Evolutionary conservation across 2,797 vertebrate species (phyloP), one percentile per base, ranked within the genome.

Genomic region (Thalassophryne amazonica): DNA sequence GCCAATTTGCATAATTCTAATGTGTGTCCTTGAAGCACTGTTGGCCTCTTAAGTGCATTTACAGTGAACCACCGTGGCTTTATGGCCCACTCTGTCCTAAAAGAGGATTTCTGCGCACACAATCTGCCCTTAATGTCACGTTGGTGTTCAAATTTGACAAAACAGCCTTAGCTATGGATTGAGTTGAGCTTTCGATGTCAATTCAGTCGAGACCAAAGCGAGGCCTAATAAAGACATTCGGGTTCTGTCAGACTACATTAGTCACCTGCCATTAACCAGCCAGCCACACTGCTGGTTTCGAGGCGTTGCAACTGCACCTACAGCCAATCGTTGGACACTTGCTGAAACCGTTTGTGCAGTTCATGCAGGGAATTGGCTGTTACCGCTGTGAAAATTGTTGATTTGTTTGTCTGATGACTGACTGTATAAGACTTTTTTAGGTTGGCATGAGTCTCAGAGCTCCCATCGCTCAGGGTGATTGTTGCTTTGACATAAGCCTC

Each of bases 221-320:
- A 36, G 58, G 50, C 60, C 50, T 73, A 70, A 88, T 85, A 70
- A 75, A 84, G 70, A 86, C 56, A 80, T 82, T 76, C 77, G 58
- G 67, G 63, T 66, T 79, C 83, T 84, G 86, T 90, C 89, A 87
- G 57, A 76, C 67, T 46, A 31, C 71, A 85, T 92, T 86, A 84
- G 80, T 91, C 90, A 89, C 75, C 76, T 82, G 84, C 76, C 65
- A 89, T 89, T 89, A 90, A 61, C 60, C 57, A 55, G 60, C 39
- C 48, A 39, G 61, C 18, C 16, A 17, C 41, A 14, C 25, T 28
- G 29, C 57, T 39, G 39, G 49, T 46, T 51, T 35, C 25, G 32
- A 29, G 54, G 11, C 29, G 7, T 12, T 6, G 16, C 43, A 48
- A 69, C 47, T 41, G 69, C 62, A 69, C 78, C 81, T 56, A 54